phyloP scores from a whole-genome alignment of 2,797 vertebrate species.

The Myotis planiceps region DNA sequence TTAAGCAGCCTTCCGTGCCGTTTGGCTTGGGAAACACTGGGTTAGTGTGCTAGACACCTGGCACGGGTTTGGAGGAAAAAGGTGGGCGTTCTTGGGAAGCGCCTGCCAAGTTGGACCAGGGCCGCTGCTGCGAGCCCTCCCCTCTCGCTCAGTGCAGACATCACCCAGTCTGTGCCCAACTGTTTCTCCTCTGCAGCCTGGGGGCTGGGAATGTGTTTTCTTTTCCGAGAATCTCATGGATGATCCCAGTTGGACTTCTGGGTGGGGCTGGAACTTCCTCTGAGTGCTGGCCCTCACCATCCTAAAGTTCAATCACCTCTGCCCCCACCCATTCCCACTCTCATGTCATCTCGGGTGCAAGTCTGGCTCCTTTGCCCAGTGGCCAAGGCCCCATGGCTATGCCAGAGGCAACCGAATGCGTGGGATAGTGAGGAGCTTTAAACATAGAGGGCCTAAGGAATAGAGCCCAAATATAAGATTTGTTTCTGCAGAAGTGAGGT shows the following conservation, averaged over 20 bases:
- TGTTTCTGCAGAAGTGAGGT: not conserved
- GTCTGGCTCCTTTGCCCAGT: not conserved
- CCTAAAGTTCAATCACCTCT: not conserved
- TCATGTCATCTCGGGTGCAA: not conserved
- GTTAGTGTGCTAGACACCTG: constrained; percentile 64
- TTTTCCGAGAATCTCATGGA: not conserved
- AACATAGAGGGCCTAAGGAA: not conserved
- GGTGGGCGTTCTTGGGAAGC: not conserved
- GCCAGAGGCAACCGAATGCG: not conserved
- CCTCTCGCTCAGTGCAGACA: not conserved
- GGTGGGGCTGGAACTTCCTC: not conserved
- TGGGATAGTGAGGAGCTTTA: not conserved
- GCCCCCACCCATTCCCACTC: not conserved
- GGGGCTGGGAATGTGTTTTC: not conserved
- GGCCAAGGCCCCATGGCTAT: not conserved
- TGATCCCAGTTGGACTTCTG: not conserved
- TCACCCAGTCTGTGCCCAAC: not conserved
- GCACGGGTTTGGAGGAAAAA: constrained; percentile 37
- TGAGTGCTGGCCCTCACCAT: not conserved
- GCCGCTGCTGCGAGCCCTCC: not conserved
- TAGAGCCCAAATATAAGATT: not conserved
- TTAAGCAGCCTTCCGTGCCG: constrained; percentile 50
- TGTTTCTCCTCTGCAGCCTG: not conserved
- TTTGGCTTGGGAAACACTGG: constrained; percentile 67
- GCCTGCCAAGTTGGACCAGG: not conserved